Evolutionary conservation across 2,888 invertebrate genomes (phyloP).

Genomic region (Patella depressa): DNA sequence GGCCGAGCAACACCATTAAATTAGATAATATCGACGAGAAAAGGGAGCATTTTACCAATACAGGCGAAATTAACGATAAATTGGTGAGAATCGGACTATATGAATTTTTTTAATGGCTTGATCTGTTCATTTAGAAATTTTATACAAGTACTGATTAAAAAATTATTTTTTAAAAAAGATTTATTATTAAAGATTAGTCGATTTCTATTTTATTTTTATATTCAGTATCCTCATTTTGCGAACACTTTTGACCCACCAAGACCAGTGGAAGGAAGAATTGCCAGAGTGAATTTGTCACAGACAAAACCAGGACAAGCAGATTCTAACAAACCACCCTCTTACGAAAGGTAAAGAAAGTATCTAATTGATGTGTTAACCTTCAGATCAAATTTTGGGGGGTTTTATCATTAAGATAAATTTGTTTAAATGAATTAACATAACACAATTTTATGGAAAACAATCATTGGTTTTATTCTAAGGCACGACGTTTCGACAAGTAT

Average conservation of each 20-base stretch:
- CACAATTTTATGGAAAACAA: background rate
- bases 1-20: slow-evolving; percentile 60
- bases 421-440: background rate
- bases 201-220: slow-evolving; percentile 11
- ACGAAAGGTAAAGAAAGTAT: background rate
- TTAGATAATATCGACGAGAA: slow-evolving; percentile 67
- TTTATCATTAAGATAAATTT: background rate
- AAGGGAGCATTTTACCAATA: slow-evolving; percentile 36
- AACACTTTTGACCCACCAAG: slow-evolving; percentile 66
- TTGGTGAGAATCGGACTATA: slow-evolving; percentile 47
- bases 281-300: slow-evolving; percentile 36
- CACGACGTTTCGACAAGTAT: too few species aligned
- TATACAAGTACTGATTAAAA: too few species aligned
- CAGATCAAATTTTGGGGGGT: background rate
- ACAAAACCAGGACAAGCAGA: background rate
- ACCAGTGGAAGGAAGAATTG: slow-evolving; percentile 63
- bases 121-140: background rate
- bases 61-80: slow-evolving; percentile 56
- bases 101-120: background rate
- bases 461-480: too few species aligned
- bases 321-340: background rate
- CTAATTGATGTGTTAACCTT: background rate
- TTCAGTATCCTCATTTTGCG: slow-evolving; percentile 59
- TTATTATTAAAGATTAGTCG: too few species aligned
- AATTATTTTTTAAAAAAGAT: too few species aligned